Evolutionary conservation across 2,888 invertebrate genomes (phyloP).

Genomic region (Tubiluchus corallicola): DNA sequence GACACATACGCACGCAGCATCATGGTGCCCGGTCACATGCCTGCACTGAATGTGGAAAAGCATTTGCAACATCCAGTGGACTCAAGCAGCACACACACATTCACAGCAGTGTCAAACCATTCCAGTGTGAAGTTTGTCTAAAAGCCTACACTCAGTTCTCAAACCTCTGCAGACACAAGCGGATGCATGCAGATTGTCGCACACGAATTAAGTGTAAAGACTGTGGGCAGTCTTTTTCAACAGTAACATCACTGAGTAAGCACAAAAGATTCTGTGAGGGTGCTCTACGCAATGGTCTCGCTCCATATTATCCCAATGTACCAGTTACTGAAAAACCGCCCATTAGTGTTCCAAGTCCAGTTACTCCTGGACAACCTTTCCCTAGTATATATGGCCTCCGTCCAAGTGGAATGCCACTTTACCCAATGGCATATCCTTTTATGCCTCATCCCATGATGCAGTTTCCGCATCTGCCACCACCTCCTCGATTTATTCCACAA

Average conservation of each 20-base stretch:
- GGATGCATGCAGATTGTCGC: conserved; percentile 92
- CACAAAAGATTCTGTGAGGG: conserved; percentile 93
- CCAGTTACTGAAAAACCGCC: neutral
- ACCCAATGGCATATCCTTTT: neutral
- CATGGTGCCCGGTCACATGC: conserved; percentile 89
- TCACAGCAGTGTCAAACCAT: conserved; percentile 93
- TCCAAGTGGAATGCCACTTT: neutral
- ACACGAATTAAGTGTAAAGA: conserved; percentile 81
- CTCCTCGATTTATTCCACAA: neutral
- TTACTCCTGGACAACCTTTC: neutral
- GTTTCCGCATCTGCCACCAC: neutral
- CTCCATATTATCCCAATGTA: neutral
- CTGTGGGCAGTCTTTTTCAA: conserved; percentile 80
- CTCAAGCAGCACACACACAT: conserved; percentile 98
- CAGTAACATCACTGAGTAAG: conserved; percentile 74
- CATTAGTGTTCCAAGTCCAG: neutral
- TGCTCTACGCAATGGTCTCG: conserved; percentile 14
- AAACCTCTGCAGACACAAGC: conserved; percentile 95
- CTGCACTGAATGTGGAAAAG: conserved; percentile 95
- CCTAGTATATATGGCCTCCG: neutral
- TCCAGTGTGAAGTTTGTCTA: conserved; percentile 72
- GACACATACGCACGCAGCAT: conserved; percentile 88
- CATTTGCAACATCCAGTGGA: conserved; percentile 90
- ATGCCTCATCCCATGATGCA: neutral
- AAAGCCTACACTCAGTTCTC: conserved; percentile 99